Base-by-base conservation (phyloP, 2,797 vertebrate species). In the Poecilia velifera region DNA sequence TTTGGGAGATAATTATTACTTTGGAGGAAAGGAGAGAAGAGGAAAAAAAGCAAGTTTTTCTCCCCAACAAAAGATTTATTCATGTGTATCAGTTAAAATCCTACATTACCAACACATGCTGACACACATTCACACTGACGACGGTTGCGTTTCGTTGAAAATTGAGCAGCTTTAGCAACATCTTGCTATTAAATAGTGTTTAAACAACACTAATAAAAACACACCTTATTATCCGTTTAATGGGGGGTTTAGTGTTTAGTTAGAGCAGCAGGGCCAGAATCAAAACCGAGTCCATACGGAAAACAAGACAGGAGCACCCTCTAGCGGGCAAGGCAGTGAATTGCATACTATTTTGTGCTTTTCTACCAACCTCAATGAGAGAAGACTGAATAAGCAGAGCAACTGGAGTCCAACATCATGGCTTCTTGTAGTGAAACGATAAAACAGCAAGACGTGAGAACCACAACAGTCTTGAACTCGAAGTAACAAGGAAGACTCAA, bases 271-370 rank as follows among this genome's bases (percentile, higher is more conserved):
- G 66, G 43, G 39, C 45, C 39, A 20, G 59, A 62, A 28, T 62
- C 57, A 10, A 46, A 87, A 51, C 70, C 3, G 57, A 64, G 31
- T 64, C 34, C 34, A 77, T 62, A 77, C 43, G 5, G 77, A 87
- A 87, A 84, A 71, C 7, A 73, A 84, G 83, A 82, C 87, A 88
- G 91, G 79, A 77, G 87, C 46, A 87, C 93, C 95, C 93, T 84
- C 95, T 43, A 36, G 72, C 89, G 94, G 92, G 87, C 88, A 90
- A 84, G 87, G 86, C 93, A 88, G 93, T 92, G 91, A 93, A 90
- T 80, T 92, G 90, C 93, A 93, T 90, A 85, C 88, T 83, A 77
- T 86, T 76, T 93, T 93, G 92, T 92, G 92, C 93, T 94, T 94
- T 86, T 88, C 78, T 79, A 70, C 72, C 45, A 51, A 74, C 79